A percentile compares a stretch with the other conserved stretches of the same genome.
phyloP scores from a whole-genome alignment of 2,888 invertebrate genomes.

The Hirudinaria manillensis region DNA sequence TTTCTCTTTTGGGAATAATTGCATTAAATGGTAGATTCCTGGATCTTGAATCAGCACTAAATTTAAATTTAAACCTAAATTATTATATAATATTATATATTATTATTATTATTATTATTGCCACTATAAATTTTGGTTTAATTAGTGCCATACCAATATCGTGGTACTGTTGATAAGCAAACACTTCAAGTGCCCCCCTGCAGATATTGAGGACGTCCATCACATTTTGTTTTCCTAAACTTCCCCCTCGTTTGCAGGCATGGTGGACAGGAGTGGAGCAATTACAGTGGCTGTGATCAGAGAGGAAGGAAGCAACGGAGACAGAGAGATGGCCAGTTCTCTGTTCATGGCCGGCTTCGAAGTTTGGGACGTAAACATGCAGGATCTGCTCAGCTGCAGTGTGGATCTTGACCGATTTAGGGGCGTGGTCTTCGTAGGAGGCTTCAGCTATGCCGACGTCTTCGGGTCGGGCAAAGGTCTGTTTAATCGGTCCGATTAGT shows the following conservation, averaged over 20 bases:
- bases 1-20: no score
- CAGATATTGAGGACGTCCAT: no score
- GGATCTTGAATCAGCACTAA: no score
- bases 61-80: no score
- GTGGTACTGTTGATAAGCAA: background rate
- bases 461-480: slow-evolving; percentile 81
- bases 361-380: slow-evolving; percentile 90
- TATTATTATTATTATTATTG: background rate
- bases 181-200: no score
- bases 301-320: slow-evolving; percentile 95
- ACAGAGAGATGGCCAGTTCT: slow-evolving; percentile 89
- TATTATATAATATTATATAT: no score
- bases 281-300: slow-evolving; percentile 80
- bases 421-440: slow-evolving; percentile 89
- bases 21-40: no score
- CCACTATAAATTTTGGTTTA: background rate
- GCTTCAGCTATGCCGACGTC: slow-evolving; percentile 98
- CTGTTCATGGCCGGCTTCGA: slow-evolving; percentile 76
- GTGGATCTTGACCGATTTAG: slow-evolving; percentile 73
- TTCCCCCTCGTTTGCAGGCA: background rate
- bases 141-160: background rate
- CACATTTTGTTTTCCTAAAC: background rate
- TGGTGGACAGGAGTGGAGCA: background rate
- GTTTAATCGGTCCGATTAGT: background rate
- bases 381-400: slow-evolving; percentile 54